A percentile compares a stretch with the other conserved stretches of the same genome.
These are phyloP conservation scores for Theonella swinhoei DNA, from an alignment of 37 sponge, comb jelly and placozoan genomes.

Conservation along the genomic window DNA sequence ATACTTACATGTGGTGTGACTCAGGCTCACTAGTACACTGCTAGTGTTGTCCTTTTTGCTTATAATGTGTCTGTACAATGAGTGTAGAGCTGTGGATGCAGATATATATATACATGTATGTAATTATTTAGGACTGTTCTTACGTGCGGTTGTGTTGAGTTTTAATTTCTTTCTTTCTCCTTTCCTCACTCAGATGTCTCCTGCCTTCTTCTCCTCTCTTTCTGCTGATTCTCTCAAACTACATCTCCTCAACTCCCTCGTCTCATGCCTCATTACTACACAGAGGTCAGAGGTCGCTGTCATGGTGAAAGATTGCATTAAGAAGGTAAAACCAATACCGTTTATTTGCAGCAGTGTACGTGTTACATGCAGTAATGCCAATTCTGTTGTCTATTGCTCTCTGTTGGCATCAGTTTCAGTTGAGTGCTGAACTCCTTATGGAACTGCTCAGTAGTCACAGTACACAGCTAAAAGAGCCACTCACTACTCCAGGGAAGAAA, in stretches of 20 bases:
- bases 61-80: too few species aligned
- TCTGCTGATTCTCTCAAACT: neutral
- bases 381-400: neutral
- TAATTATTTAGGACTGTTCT: too few species aligned
- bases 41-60: neutral
- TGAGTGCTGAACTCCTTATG: constrained; percentile 39
- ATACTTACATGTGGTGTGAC: neutral
- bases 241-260: constrained; percentile 7
- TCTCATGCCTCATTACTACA: constrained; percentile 19
- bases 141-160: too few species aligned
- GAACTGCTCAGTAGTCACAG: constrained; percentile 30
- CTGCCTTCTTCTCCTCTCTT: constrained; percentile 39
- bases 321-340: constrained; percentile 18
- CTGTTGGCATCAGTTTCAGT: constrained; percentile 32
- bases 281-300: constrained; percentile 26
- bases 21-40: neutral
- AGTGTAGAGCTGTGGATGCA: too few species aligned
- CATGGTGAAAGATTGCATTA: constrained; percentile 21
- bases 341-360: too few species aligned
- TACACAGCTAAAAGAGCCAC: constrained; percentile 5
- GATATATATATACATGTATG: too few species aligned
- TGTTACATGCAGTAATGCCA: too few species aligned
- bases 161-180: too few species aligned
- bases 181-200: constrained; percentile 13
- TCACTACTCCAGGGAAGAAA: constrained; percentile 42